Conservation (phyloP, 2,797 vertebrate genomes). For the Chaunax sp. region DNA sequence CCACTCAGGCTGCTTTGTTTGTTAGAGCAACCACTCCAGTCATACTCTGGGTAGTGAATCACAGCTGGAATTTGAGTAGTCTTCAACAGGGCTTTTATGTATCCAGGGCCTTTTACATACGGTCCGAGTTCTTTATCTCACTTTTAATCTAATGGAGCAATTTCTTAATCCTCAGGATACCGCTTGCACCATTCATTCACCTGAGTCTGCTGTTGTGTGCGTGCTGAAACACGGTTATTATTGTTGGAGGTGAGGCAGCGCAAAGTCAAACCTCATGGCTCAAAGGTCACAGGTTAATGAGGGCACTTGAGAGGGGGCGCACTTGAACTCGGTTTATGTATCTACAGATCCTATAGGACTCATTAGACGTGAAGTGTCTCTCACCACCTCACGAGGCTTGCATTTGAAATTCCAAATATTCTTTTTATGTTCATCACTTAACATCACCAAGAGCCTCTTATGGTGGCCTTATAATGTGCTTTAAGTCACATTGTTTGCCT, state of each 20-base stretch:
- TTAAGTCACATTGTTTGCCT: constrained; percentile 36
- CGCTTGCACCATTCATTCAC: neutral
- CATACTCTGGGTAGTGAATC: constrained; percentile 12
- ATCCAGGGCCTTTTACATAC: neutral
- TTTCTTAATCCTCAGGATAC: constrained; percentile 1
- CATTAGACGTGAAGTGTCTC: constrained; percentile 43
- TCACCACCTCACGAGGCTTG: constrained; percentile 41
- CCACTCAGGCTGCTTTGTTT: constrained; percentile 17
- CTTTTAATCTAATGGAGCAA: constrained; percentile 27
- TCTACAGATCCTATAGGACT: constrained; percentile 40
- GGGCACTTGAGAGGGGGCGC: constrained; percentile 11
- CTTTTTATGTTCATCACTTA: constrained; percentile 24
- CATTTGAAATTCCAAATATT: constrained; percentile 14
- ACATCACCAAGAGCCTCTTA: constrained; percentile 5
- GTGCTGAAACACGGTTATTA: neutral
- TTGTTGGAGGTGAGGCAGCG: constrained; percentile 5
- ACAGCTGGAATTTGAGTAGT: constrained; percentile 17
- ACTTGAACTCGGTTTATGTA: constrained; percentile 27
- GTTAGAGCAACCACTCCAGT: neutral
- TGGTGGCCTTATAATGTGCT: constrained; percentile 5
- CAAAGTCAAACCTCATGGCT: constrained; percentile 3
- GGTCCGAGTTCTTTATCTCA: neutral
- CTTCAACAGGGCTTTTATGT: constrained; percentile 22
- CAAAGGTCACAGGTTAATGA: constrained; percentile 55
- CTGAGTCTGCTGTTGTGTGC: neutral